Evolutionary conservation across 2,113 vertebrate genomes (phyloP), one percentile per base, ranked within the genome.

Genomic region (Pelecanus crispus): DNA sequence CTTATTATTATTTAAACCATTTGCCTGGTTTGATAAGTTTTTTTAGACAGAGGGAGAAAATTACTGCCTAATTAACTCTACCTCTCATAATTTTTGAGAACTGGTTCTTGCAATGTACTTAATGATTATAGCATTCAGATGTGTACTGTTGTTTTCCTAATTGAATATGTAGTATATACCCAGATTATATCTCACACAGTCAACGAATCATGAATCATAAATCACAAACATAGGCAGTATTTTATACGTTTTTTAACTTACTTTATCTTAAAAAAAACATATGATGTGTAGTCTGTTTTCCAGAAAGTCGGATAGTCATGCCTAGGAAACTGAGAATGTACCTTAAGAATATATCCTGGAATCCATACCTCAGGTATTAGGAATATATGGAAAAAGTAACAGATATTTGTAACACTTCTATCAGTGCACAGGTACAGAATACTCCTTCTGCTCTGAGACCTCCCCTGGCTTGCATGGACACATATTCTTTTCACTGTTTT

Each of bases 1-100:
- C 3, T 83, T 40, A 2, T 49, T 49, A 6, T 71, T 22, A 24
- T 53, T 52, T 44, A 50, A 56, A 59, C 3, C 0, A 0, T 52
- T 90, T 85, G 2, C 13, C 16, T 65, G 5, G 1, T 49, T 81
- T 73, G 5, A 50, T 22, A 50, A 61, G 3, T 3, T 53, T 50
- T 78, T 59, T 81, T 55, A 34, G 9, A 31, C 6, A 61, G 26
- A 36, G 8, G 15, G 7, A 56, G 13, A 62, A 90, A 88, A 67
- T 67, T 1, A 42, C 16, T 59, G 13, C 10, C 5, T 40, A 50
- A n/a, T 5, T n/a, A 52, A 32, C 5, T 56, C 8, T 36, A 13
- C 17, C 2, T n/a, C 6, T 70, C 49, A 38, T 14, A 47, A 19
- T 10, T 89, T 88, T 87, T 61, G 9, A 73, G 18, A 52, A 38